Conservation (phyloP, 2,797 vertebrate genomes). For the Decapterus maruadsi region DNA sequence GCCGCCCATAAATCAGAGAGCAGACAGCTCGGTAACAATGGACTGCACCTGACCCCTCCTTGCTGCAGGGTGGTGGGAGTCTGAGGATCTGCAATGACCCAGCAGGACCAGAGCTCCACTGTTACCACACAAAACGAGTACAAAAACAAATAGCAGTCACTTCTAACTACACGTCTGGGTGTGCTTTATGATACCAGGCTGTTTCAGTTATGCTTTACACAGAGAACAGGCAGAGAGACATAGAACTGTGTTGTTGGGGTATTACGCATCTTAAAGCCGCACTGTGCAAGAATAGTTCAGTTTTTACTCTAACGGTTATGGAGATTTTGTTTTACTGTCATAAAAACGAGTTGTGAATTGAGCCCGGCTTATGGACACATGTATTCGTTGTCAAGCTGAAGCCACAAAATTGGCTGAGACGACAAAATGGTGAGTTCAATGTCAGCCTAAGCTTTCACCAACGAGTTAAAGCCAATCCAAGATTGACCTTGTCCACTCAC, state of each 20-base stretch:
- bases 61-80: constrained; percentile 29
- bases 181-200: constrained; percentile 28
- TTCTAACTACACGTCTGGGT: constrained; percentile 4
- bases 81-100: background rate
- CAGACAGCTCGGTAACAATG: constrained; percentile 63
- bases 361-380: too few relatives aligned
- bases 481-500: too few relatives aligned
- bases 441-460: too few relatives aligned
- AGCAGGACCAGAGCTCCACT: constrained; percentile 5
- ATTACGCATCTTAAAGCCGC: too few relatives aligned
- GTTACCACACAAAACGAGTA: constrained; percentile 18
- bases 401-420: too few relatives aligned
- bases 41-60: constrained; percentile 73
- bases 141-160: constrained; percentile 33
- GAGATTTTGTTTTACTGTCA: too few relatives aligned
- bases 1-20: constrained; percentile 59
- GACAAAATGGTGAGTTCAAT: too few relatives aligned
- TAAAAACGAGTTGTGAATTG: too few relatives aligned
- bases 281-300: too few relatives aligned
- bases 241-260: constrained; percentile 5
- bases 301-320: too few relatives aligned
- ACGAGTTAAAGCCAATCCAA: too few relatives aligned
- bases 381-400: too few relatives aligned
- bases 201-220: background rate
- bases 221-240: constrained; percentile 19